A percentile compares a stretch with the other conserved stretches of the same genome.
Evolutionary conservation across 2,888 invertebrate species (phyloP).

Genomic region (Luperina testacea): DNA sequence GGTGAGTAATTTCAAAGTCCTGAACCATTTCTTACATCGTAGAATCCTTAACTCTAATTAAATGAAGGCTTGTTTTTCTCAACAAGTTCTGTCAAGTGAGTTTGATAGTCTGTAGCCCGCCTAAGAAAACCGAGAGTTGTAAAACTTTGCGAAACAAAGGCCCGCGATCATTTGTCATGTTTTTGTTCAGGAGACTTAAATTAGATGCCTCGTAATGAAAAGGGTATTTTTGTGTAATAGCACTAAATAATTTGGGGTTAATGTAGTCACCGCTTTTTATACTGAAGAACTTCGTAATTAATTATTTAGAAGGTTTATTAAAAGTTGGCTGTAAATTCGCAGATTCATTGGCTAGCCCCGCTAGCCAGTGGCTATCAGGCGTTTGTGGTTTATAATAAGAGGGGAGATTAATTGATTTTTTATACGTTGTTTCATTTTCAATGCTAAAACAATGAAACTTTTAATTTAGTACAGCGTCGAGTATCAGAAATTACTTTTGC

Average conservation of each 20-base stretch:
- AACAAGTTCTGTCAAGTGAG: constrained; percentile 65
- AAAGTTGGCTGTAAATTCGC: constrained; percentile 59
- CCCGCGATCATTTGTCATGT: constrained; percentile 67
- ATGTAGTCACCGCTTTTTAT: constrained; percentile 66
- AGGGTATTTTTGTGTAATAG: constrained; percentile 67
- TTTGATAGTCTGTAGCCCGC: constrained; percentile 62
- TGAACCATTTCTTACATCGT: constrained; percentile 57
- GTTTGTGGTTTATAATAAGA: constrained; percentile 50
- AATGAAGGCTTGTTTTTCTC: constrained; percentile 66
- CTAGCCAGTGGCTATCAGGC: constrained; percentile 48
- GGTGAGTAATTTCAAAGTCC: constrained; percentile 53
- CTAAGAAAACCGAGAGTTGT: constrained; percentile 63
- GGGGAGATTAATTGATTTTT: constrained; percentile 55
- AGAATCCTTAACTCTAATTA: constrained; percentile 66
- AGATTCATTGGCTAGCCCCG: constrained; percentile 59
- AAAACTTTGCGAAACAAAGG: constrained; percentile 65
- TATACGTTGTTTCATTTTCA: constrained; percentile 24
- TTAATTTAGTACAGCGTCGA: constrained; percentile 22
- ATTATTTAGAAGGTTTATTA: constrained; percentile 67
- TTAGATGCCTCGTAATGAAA: constrained; percentile 67
- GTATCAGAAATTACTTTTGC: constrained; percentile 26
- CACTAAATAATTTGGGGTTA: constrained; percentile 69
- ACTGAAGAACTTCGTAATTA: constrained; percentile 65
- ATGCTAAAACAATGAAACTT: constrained; percentile 41
- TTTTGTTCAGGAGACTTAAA: constrained; percentile 68